These are phyloP conservation scores for Metallyticus violacea DNA, from an alignment of 2,888 invertebrate genomes.

Conservation along the genomic window DNA sequence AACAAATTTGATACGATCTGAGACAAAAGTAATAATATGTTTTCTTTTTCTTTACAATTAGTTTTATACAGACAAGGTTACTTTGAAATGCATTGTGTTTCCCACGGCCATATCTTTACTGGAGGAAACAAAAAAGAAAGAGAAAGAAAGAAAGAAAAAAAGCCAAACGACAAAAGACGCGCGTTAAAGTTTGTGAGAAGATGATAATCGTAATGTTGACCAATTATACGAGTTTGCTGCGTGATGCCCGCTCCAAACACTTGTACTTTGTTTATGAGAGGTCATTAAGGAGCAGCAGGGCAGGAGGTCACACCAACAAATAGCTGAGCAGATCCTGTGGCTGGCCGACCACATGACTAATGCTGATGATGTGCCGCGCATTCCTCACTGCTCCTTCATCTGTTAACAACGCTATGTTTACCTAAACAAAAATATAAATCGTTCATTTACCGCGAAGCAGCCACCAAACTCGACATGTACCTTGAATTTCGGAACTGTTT, in stretches of 20 bases:
- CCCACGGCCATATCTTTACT: neutral
- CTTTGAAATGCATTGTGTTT: no score
- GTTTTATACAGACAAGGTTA: no score
- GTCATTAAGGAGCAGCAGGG: neutral
- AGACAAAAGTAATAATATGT: no score
- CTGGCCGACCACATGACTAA: no score
- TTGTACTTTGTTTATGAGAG: constrained; percentile 5
- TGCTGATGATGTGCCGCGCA: neutral
- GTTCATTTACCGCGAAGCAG: no score
- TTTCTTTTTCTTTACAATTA: no score
- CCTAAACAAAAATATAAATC: no score
- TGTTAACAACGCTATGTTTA: no score
- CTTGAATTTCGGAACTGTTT: no score
- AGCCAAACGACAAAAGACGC: neutral
- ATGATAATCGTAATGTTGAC: neutral
- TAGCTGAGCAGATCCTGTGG: neutral
- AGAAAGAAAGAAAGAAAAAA: neutral
- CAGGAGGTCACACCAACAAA: constrained; percentile 5
- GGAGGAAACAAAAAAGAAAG: neutral
- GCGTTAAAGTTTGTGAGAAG: neutral
- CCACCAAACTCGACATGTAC: no score
- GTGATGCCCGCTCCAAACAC: neutral
- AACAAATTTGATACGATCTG: no score
- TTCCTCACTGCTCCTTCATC: neutral
- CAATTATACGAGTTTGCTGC: neutral